phyloP scores from a whole-genome alignment of 2,888 invertebrate species.

The Coleophora flavipennella region DNA sequence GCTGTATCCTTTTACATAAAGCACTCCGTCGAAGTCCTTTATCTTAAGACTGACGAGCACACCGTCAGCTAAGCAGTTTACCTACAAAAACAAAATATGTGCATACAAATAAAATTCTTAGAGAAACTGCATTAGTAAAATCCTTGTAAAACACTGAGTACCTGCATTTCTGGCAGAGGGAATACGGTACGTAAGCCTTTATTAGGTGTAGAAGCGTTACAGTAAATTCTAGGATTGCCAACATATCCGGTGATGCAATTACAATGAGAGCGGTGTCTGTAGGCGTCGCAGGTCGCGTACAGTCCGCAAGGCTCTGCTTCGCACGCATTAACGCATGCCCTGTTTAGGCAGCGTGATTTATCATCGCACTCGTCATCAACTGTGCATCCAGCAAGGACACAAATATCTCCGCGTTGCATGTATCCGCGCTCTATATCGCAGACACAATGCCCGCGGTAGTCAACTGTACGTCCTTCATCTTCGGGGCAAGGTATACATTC shows the following conservation, averaged over 20 bases:
- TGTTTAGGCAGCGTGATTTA: slow-evolving; percentile 82
- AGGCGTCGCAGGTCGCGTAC: slow-evolving; percentile 84
- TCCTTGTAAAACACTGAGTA: slow-evolving; percentile 19
- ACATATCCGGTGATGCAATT: slow-evolving; percentile 83
- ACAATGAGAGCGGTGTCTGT: slow-evolving; percentile 83
- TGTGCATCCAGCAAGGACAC: slow-evolving; percentile 82
- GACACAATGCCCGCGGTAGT: slow-evolving; percentile 84
- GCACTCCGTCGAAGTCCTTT: slow-evolving; percentile 88
- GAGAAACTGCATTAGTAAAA: neutral
- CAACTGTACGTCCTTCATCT: slow-evolving; percentile 81
- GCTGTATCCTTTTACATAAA: slow-evolving; percentile 95
- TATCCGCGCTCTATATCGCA: slow-evolving; percentile 86
- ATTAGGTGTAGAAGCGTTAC: slow-evolving; percentile 61
- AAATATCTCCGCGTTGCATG: slow-evolving; percentile 83
- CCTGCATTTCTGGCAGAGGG: slow-evolving; percentile 86
- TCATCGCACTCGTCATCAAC: slow-evolving; percentile 83
- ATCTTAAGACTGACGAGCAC: slow-evolving; percentile 88
- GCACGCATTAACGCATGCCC: slow-evolving; percentile 87
- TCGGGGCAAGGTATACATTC: slow-evolving; percentile 82
- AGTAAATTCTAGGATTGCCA: slow-evolving; percentile 82
- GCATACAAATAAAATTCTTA: too few relatives aligned
- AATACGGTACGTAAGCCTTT: slow-evolving; percentile 81
- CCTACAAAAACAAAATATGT: slow-evolving; percentile 45
- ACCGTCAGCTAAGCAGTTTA: slow-evolving; percentile 92
- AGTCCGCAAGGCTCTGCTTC: slow-evolving; percentile 79